Base-by-base conservation (phyloP, 2,888 invertebrate species). In the Seira musarum region DNA sequence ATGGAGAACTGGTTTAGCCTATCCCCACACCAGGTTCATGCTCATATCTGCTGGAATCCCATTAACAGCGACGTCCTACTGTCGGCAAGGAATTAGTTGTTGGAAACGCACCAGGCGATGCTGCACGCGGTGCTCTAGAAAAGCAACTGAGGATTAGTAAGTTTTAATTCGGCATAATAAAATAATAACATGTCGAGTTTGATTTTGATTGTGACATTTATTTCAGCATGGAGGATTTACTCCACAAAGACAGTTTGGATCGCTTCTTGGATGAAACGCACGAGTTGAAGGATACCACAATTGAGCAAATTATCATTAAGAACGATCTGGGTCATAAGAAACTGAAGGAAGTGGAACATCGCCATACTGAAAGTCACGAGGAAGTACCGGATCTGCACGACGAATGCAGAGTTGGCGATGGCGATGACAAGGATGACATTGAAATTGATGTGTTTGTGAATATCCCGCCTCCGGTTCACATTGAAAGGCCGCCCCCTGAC, bases 1-100 rank as follows among this genome's bases (percentile, higher is more conserved):
- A 25, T 74, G 74, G 74, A 74, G 40, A 46, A 15, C 60, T 6
- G 67, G 74, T 0, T 46, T 66, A 17, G 25, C 74, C 8, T 67
- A 67, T 53, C 66, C 67, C 6, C 25, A 15, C 19, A 46, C 74
- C 1, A 66, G 40, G 30, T 57, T 66, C 15, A 6, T 1, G 1
- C 19, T 15, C 5, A 8, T 40, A 1, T 8, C 15, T 8, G 40
- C 74, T 1, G 74, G 57, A 17, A 74, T 74, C 22, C 74, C 74
- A 2, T 10, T 67, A 0, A 60, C 57, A 1, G 74, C 74, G 0
- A 74, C 74, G 13, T 60, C 74, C 3, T 25, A 53, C 6, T 65
- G 73, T 13, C 5, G 5, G 40, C 40, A 13, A 5, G 13, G 13
- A 40, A 5, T 13, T 5, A 40, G 13, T 8, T 40, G 40, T 40